Percentiles rank a stretch among this genome's conserved stretches.
Conservation (phyloP, 2,888 invertebrate species). For the Catocala sponsa region DNA sequence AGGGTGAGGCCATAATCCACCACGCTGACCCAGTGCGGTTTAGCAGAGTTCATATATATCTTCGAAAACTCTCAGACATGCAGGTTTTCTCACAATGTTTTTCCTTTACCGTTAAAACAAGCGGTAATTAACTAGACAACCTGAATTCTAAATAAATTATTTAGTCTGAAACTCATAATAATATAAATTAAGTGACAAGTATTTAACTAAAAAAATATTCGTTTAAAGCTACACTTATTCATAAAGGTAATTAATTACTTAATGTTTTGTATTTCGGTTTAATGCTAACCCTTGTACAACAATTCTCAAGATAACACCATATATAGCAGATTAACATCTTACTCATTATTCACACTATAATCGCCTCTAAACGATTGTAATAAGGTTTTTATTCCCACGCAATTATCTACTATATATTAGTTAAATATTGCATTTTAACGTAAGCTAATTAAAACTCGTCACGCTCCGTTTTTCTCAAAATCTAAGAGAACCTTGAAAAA, state of each 20-base stretch:
- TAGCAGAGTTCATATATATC: too few relatives aligned
- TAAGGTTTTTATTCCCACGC: constrained; percentile 34
- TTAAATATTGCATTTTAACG: constrained; percentile 57
- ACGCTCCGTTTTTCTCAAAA: constrained; percentile 74
- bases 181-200: not conserved
- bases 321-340: constrained; percentile 41
- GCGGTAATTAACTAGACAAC: too few relatives aligned
- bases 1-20: too few relatives aligned
- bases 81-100: too few relatives aligned
- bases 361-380: not conserved
- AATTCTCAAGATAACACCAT: constrained; percentile 37
- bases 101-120: too few relatives aligned
- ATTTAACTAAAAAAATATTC: constrained; percentile 14
- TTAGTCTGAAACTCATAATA: too few relatives aligned
- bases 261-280: constrained; percentile 34
- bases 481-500: constrained; percentile 69
- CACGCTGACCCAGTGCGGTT: too few relatives aligned
- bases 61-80: too few relatives aligned
- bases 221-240: not conserved
- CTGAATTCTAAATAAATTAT: too few relatives aligned
- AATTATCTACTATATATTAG: constrained; percentile 34
- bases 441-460: constrained; percentile 66
- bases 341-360: constrained; percentile 15
- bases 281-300: constrained; percentile 48
- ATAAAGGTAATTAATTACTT: constrained; percentile 28